Evolutionary conservation across 2,888 invertebrate genomes (phyloP), one percentile per base, ranked within the genome.

Genomic region (Alloscopus bannaensis): DNA sequence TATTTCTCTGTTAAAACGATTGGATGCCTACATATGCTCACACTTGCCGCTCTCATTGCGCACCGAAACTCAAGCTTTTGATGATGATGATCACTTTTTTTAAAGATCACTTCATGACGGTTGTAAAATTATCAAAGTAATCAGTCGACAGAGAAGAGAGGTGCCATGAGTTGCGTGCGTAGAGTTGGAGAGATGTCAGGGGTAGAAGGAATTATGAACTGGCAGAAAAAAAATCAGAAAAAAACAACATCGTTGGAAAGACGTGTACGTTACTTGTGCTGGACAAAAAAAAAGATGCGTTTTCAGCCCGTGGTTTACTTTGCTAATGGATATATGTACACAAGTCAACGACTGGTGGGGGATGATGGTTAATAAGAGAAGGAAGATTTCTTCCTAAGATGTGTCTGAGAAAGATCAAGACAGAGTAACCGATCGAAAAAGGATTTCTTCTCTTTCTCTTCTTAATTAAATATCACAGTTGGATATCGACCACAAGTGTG

Each of bases 381-480:
- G 26, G 3, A 65, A 11, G 64, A n/a, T n/a, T n/a, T n/a, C n/a
- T n/a, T n/a, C n/a, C n/a, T n/a, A n/a, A n/a, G n/a, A n/a, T n/a
- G n/a, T n/a, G n/a, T n/a, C n/a, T n/a, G n/a, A n/a, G n/a, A n/a
- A n/a, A n/a, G n/a, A n/a, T n/a, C n/a, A n/a, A n/a, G 65, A 36
- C 64, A 42, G 28, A 65, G 45, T 55, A 59, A 66, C 65, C 60
- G 66, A 66, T 75, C 52, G 73, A 66, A 47, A 62, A 78, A 81
- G 78, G 81, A 84, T 84, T 81, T 81, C 75, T 84, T 83, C 83
- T 80, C 36, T 36, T 36, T 36, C 36, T 36, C 18, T 83, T 82
- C 83, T 85, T 85, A 85, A 85, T 85, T 85, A 85, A 85, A 85
- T 84, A 85, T 85, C 85, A 73, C 85, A 81, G 84, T 82, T 77